These are phyloP conservation scores for Sapayoa aenigma DNA, from an alignment of 2,113 vertebrate species.

Conservation along the genomic window DNA sequence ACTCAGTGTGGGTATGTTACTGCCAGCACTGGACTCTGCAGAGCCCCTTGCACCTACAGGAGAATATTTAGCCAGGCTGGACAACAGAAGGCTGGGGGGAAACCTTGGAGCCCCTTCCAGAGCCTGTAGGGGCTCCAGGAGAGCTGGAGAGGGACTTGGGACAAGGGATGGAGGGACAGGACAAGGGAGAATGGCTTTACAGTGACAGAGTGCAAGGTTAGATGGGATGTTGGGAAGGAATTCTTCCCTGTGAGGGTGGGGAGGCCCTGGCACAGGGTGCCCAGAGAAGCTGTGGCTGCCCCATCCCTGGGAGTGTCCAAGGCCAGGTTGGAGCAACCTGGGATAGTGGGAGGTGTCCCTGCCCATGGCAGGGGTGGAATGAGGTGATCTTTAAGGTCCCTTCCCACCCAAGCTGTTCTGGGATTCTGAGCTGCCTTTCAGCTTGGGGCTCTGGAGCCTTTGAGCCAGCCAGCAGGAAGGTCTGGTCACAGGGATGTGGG, in stretches of 20 bases:
- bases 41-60: not conserved
- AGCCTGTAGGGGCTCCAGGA: not conserved
- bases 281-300: not conserved
- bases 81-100: not conserved
- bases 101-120: not conserved
- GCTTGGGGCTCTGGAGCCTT: not conserved
- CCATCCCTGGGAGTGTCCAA: not conserved
- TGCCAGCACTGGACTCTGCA: not conserved
- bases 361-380: not conserved
- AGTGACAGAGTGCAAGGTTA: not conserved
- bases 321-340: accelerated
- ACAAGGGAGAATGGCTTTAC: accelerated
- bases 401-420: not conserved
- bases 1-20: accelerated
- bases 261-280: not conserved
- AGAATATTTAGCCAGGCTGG: not conserved
- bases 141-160: not conserved
- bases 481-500: not conserved
- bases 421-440: not conserved
- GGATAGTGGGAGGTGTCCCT: accelerated
- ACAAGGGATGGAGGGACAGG: not conserved
- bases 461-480: not conserved
- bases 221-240: not conserved
- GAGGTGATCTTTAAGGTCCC: not conserved
- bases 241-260: accelerated